Evolutionary conservation across 1,140 invertebrate genomes (phyloP).

Genomic region (Pentalonia nigronervosa): DNA sequence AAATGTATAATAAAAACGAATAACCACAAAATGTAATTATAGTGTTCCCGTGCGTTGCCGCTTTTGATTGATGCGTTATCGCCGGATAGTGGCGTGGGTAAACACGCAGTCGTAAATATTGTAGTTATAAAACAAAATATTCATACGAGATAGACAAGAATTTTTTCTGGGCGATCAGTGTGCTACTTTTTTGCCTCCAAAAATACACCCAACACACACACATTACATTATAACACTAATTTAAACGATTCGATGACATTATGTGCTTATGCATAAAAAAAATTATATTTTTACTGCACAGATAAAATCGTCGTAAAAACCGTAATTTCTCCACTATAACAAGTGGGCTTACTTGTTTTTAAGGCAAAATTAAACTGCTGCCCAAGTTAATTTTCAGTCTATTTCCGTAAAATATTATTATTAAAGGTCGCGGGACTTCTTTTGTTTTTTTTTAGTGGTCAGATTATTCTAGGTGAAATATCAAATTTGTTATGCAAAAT

Average conservation of each 20-base stretch:
- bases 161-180: background rate
- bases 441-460: background rate
- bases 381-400: background rate
- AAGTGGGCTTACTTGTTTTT: background rate
- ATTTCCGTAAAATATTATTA: background rate
- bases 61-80: background rate
- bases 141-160: background rate
- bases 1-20: background rate
- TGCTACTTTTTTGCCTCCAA: background rate
- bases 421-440: background rate
- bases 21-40: background rate
- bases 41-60: background rate
- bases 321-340: background rate
- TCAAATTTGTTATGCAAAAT: background rate
- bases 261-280: background rate
- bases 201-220: background rate
- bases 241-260: background rate
- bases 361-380: background rate
- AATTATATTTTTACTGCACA: background rate
- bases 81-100: background rate
- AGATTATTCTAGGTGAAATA: background rate
- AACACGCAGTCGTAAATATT: background rate
- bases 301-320: background rate
- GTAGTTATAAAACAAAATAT: background rate
- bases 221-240: background rate